These are phyloP conservation scores for Oenanthe melanoleuca DNA, from an alignment of 2,113 vertebrate species.

Conservation along the genomic window DNA sequence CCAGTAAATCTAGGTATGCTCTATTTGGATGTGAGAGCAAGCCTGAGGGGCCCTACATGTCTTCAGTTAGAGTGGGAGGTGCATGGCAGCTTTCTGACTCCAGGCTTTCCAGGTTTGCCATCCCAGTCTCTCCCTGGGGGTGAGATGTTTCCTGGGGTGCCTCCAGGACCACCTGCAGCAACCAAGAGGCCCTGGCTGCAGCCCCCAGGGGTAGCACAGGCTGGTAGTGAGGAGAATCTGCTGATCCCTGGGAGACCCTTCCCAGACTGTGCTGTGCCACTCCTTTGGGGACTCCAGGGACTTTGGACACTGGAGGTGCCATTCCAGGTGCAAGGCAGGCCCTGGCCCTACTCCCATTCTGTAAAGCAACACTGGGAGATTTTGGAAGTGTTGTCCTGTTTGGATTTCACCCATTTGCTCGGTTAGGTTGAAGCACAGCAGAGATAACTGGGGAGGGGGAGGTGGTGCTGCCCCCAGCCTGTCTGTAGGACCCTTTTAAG, in stretches of 20 bases:
- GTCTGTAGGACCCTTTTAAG: not conserved
- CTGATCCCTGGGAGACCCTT: not conserved
- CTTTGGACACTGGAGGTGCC: not conserved
- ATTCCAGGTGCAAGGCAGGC: not conserved
- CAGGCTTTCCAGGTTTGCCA: not conserved
- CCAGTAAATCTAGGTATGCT: not conserved
- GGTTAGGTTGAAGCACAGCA: not conserved
- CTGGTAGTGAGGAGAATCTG: not conserved
- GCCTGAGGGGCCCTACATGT: not conserved
- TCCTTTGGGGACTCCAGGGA: not conserved
- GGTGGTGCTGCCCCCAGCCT: not conserved
- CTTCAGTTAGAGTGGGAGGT: not conserved
- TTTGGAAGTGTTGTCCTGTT: not conserved
- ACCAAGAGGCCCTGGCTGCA: not conserved
- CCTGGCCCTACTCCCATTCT: not conserved
- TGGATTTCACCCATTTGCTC: not conserved
- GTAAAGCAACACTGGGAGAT: not conserved
- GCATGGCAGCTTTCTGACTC: not conserved
- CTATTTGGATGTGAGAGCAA: not conserved
- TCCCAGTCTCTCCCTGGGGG: not conserved
- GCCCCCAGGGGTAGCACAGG: not conserved
- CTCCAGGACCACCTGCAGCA: not conserved
- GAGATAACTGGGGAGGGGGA: not conserved
- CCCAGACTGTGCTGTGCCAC: accelerated
- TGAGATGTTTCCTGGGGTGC: not conserved